These are phyloP conservation scores for Drosophila neoperkinsi DNA, from an alignment of 2,888 invertebrate species.

Conservation along the genomic window DNA sequence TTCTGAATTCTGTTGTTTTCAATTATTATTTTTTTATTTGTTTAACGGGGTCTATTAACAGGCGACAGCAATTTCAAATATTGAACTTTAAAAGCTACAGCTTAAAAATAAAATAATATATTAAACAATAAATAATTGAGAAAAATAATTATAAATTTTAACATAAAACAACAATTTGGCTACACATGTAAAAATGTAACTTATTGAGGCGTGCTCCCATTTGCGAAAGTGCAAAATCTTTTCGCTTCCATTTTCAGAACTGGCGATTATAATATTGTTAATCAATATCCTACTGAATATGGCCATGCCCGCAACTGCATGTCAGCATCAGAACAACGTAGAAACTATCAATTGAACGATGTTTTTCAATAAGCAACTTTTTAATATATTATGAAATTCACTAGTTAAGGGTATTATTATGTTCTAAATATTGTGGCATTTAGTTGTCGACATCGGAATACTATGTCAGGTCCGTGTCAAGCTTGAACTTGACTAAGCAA, in stretches of 20 bases:
- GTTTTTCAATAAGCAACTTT: too few relatives aligned
- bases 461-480: not conserved
- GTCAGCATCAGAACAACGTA: too few relatives aligned
- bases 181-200: not conserved
- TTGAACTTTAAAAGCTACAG: not conserved
- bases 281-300: not conserved
- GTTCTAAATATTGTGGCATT: not conserved
- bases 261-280: not conserved
- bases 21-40: not conserved
- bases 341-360: not conserved
- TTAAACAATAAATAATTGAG: not conserved
- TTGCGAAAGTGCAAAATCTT: not conserved
- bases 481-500: not conserved
- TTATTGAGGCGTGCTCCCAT: not conserved
- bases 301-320: not conserved
- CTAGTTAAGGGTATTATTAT: not conserved
- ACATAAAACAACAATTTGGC: not conserved
- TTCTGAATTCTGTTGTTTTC: not conserved
- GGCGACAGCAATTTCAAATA: not conserved
- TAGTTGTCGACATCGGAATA: not conserved
- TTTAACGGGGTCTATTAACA: not conserved
- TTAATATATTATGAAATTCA: not conserved
- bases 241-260: not conserved
- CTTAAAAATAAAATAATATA: not conserved
- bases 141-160: not conserved